A percentile compares a stretch with the other conserved stretches of the same genome.
phyloP scores from a whole-genome alignment of 2,797 vertebrate species.

The Staurois parvus region DNA sequence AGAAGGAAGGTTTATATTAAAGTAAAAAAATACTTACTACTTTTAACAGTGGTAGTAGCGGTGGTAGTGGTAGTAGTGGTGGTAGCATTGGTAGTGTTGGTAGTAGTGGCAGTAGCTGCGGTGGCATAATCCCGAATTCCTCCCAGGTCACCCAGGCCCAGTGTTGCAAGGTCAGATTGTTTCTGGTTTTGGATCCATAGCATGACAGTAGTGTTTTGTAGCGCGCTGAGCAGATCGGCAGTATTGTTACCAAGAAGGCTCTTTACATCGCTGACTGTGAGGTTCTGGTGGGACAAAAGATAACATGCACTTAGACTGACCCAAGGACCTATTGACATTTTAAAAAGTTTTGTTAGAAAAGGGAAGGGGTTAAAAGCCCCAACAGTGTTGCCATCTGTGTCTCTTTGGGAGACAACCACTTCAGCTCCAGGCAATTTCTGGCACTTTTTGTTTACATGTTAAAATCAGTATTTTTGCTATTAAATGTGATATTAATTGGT shows the following conservation, averaged over 20 bases:
- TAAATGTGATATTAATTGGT: no score
- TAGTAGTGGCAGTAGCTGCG: neutral
- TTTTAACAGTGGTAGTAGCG: neutral
- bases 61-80: neutral
- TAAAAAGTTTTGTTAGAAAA: no score
- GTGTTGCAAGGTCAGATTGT: constrained; percentile 66
- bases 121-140: constrained; percentile 58
- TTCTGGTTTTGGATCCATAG: constrained; percentile 68
- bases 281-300: constrained; percentile 61
- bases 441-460: no score
- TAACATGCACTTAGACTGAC: neutral
- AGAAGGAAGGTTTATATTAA: no score
- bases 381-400: no score
- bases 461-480: no score
- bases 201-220: neutral
- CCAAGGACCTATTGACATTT: no score
- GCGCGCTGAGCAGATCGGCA: constrained; percentile 21
- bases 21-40: neutral
- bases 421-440: no score
- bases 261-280: constrained; percentile 65
- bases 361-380: no score
- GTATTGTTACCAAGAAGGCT: constrained; percentile 70
- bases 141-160: constrained; percentile 64
- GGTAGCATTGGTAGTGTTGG: no score
- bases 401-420: no score